Evolutionary conservation across 1,140 invertebrate species (phyloP).

Genomic region (Drosophila lini): DNA sequence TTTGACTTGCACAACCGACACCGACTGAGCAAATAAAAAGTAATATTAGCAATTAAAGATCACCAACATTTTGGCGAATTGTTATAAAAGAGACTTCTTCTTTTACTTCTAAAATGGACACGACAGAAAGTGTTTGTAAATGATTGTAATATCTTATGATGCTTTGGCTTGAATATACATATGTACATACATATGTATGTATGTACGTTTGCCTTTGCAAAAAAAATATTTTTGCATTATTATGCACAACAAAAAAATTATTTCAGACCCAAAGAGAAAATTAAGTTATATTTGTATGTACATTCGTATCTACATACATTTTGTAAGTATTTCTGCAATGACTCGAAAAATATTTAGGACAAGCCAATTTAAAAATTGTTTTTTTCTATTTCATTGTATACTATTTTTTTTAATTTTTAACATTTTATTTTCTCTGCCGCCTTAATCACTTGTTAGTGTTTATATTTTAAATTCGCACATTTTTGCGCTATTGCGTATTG

Average conservation of each 20-base stretch:
- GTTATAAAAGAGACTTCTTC: background rate
- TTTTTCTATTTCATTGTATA: background rate
- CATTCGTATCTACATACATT: no score
- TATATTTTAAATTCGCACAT: constrained; percentile 42
- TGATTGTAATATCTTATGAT: no score
- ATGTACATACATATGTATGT: no score
- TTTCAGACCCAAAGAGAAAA: no score
- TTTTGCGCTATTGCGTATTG: constrained; percentile 43
- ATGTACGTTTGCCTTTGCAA: no score
- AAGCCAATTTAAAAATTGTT: background rate
- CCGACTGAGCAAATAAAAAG: background rate
- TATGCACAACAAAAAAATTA: background rate
- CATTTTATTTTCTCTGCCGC: background rate
- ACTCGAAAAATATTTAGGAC: background rate
- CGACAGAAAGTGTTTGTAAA: no score
- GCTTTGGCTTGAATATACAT: no score
- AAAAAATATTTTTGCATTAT: background rate
- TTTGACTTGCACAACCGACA: constrained; percentile 33
- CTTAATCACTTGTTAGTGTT: constrained; percentile 30
- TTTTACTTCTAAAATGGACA: no score
- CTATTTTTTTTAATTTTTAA: background rate
- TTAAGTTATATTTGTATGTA: no score
- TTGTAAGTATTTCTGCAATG: background rate
- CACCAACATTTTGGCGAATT: background rate
- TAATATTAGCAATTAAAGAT: constrained; percentile 2